Percentiles rank a stretch among this genome's conserved stretches.
Evolutionary conservation across 2,888 invertebrate genomes (phyloP).

Genomic region (Merodon equestris): DNA sequence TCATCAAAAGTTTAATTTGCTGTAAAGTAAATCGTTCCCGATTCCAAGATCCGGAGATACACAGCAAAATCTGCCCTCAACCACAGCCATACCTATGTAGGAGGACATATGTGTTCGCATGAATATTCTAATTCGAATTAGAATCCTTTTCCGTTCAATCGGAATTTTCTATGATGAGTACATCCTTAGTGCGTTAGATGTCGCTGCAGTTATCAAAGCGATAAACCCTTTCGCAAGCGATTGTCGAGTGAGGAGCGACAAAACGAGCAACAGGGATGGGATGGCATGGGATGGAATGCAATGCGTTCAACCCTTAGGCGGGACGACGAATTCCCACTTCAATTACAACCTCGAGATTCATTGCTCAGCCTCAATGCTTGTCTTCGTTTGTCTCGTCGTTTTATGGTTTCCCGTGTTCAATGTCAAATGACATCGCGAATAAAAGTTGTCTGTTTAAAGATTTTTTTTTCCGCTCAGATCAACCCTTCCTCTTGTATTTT

Average conservation of each 20-base stretch:
- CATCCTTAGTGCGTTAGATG: constrained; percentile 34
- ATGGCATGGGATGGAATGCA: constrained; percentile 33
- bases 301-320: constrained; percentile 21
- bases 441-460: constrained; percentile 62
- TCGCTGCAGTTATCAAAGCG: constrained; percentile 39
- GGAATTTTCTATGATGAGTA: constrained; percentile 31
- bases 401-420: constrained; percentile 54
- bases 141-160: constrained; percentile 46
- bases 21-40: constrained; percentile 44
- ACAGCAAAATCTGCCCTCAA: constrained; percentile 13
- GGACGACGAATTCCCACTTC: constrained; percentile 62
- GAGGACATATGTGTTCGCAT: constrained; percentile 11
- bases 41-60: constrained; percentile 11
- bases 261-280: background rate
- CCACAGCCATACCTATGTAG: no score
- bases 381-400: constrained; percentile 25
- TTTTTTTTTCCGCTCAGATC: constrained; percentile 39
- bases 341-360: constrained; percentile 61
- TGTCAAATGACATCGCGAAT: constrained; percentile 59
- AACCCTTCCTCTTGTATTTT: constrained; percentile 54
- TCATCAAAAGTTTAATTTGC: constrained; percentile 67
- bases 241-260: constrained; percentile 26
- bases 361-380: constrained; percentile 28
- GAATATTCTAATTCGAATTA: constrained; percentile 64
- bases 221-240: constrained; percentile 50